Base-by-base conservation (phyloP, 2,113 vertebrate genomes). In the Esox niger region DNA sequence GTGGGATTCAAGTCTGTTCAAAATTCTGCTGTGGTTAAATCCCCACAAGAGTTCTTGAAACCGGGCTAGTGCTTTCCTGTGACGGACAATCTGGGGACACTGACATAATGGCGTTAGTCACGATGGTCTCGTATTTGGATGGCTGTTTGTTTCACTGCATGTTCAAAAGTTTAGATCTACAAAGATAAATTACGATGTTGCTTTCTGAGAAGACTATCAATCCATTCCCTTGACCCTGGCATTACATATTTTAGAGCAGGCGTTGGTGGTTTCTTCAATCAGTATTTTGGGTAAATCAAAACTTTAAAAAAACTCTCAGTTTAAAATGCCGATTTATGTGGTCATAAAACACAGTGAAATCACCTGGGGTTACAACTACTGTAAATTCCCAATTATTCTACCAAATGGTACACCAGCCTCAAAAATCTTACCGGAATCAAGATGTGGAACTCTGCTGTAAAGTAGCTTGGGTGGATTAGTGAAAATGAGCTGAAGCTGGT, bases 21-120 rank as follows among this genome's bases (percentile, higher is more conserved):
- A 76, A 82, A 87, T 87, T 85, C 81, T 84, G 82, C 69, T 83
- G 74, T 61, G 62, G 81, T 83, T 82, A 84, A 87, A 87, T 88
- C 86, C 87, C 79, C 81, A 73, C 59, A 82, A 84, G 88, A 77
- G 82, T 81, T 87, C 78, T 82, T 82, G 78, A 82, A 85, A 86
- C 62, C 61, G 72, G 75, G 75, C 81, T 78, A 79, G 56, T 31
- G 68, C 78, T 83, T 87, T 81, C 77, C 77, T 84, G 69, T 29
- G 65, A 76, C 52, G 63, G 64, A 77, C 64, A 69, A 74, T 68
- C 70, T 1, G 47, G 70, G 74, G 76, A 82, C 79, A 68, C 73
- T 23, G 77, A 75, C 79, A 75, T 85, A 88, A 88, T 84, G 78
- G 75, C 35, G 73, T 88, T 83, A 86, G 79, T 71, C 76, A 86